Conservation (phyloP, 2,888 invertebrate species). For the Didymodactylos carnosus region DNA sequence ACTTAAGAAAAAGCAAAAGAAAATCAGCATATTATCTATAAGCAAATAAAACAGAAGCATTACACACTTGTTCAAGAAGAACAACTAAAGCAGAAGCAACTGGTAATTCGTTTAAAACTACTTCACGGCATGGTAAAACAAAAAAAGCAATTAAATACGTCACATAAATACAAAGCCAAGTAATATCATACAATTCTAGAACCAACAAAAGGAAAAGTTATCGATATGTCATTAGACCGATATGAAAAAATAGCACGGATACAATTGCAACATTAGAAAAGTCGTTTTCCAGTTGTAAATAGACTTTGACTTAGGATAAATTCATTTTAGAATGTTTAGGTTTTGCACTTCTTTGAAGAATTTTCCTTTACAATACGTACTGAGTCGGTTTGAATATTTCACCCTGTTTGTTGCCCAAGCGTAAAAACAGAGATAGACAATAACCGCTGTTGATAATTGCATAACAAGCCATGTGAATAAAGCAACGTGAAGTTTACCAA, state of each 20-base stretch:
- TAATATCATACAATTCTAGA: conserved; percentile 18
- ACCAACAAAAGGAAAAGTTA: no score
- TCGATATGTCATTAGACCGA: no score
- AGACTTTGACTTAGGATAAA: no score
- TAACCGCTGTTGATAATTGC: conserved; percentile 1
- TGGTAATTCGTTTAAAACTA: conserved; percentile 37
- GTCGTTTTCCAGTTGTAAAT: no score
- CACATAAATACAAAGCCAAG: conserved; percentile 25
- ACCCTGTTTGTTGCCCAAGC: background rate
- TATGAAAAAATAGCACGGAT: no score
- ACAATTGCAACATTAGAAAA: no score
- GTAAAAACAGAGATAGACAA: conserved; percentile 2
- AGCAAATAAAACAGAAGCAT: no score
- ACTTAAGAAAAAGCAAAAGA: conserved; percentile 32
- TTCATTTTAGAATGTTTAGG: no score
- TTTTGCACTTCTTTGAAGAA: no score
- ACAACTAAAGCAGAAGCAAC: conserved; percentile 41
- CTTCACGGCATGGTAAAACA: conserved; percentile 26
- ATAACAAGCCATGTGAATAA: conserved; percentile 8
- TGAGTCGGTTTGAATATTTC: no score
- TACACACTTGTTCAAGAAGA: conserved; percentile 43
- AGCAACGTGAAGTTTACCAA: background rate
- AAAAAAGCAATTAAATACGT: conserved; percentile 28
- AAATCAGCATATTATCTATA: background rate
- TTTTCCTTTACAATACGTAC: no score